Base-by-base conservation (phyloP, 2,888 invertebrate species). In the Monochamus alternatus region DNA sequence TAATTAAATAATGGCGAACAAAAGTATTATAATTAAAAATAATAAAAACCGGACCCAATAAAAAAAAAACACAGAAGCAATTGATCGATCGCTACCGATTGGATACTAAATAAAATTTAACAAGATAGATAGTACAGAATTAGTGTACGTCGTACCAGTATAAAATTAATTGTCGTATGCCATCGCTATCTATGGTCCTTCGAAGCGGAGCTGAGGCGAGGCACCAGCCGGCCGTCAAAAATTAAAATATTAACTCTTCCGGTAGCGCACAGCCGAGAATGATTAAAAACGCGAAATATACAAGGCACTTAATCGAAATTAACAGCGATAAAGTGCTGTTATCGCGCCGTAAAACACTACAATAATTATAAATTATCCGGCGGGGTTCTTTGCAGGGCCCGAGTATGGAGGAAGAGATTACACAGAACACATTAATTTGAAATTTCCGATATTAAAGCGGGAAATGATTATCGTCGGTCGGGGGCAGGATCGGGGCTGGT, bases 391-490 rank as follows among this genome's bases (percentile, higher is more conserved):
- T 85, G 85, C 84, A 84, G 84, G 83, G 81, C 83, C 78, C 80
- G 81, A 80, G 81, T 82, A 81, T 75, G 77, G 82, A 83, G 81
- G 81, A 81, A 84, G 86, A 86, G 85, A 86, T 84, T 86, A 83
- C 84, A 83, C 85, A 85, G 86, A 84, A 83, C 83, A 82, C 86
- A 85, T 86, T 86, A 86, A 86, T 85, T 85, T 83, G 81, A 77
- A 85, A 85, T 84, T 86, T 85, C 83, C 85, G 83, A 86, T 86
- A 84, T 80, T 79, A 75, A 73, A 77, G 75, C 66, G 67, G 75
- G 73, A 63, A 73, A 62, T 75, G 78, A 58, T 67, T 52, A 66
- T 52, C 12, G 47, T 62, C 30, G 69, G 38, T 38, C 38, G 38
- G 38, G 22, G 10, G 5, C 70, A 62, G 70, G 70, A 47, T 44